A percentile compares a stretch with the other conserved stretches of the same genome.
These are phyloP conservation scores for Corydoras maculifer DNA, from an alignment of 2,113 vertebrate genomes.

Conservation along the genomic window DNA sequence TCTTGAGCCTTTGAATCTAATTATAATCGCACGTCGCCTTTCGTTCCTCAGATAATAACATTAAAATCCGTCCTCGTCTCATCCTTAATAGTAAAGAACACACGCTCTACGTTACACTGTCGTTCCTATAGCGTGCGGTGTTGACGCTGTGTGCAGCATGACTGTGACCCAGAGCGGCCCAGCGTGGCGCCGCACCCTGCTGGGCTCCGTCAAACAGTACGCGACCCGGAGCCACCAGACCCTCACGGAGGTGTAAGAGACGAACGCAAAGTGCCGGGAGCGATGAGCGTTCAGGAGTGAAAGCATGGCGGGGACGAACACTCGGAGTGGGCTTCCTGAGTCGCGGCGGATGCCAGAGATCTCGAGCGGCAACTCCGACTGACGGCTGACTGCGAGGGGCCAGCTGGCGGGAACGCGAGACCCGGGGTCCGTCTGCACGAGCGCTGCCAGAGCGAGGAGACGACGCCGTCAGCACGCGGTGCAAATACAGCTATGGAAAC, in stretches of 20 bases:
- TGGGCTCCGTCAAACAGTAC: too few species aligned
- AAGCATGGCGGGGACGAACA: conserved; percentile 21
- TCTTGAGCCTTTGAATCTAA: too few species aligned
- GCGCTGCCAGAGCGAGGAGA: conserved; percentile 43
- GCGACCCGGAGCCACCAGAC: background rate
- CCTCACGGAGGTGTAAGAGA: conserved; percentile 9
- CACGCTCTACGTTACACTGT: too few species aligned
- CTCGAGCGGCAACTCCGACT: conserved; percentile 26
- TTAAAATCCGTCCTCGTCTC: too few species aligned
- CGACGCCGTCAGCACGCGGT: conserved; percentile 33
- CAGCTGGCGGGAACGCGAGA: conserved; percentile 31
- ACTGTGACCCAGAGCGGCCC: too few species aligned
- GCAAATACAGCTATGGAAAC: conserved; percentile 31
- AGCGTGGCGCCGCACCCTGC: too few species aligned
- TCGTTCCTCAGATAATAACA: too few species aligned
- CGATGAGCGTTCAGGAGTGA: conserved; percentile 23
- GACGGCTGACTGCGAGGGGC: conserved; percentile 37
- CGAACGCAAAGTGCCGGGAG: conserved; percentile 16
- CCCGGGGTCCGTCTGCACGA: conserved; percentile 44
- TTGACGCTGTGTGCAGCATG: too few species aligned
- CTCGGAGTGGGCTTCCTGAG: conserved; percentile 26
- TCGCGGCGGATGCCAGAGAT: conserved; percentile 26
- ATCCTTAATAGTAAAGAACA: too few species aligned
- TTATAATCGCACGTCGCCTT: too few species aligned
- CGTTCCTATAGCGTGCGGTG: too few species aligned